Evolutionary conservation across 1,140 invertebrate genomes (phyloP).

Genomic region (Bombyx mandarina): DNA sequence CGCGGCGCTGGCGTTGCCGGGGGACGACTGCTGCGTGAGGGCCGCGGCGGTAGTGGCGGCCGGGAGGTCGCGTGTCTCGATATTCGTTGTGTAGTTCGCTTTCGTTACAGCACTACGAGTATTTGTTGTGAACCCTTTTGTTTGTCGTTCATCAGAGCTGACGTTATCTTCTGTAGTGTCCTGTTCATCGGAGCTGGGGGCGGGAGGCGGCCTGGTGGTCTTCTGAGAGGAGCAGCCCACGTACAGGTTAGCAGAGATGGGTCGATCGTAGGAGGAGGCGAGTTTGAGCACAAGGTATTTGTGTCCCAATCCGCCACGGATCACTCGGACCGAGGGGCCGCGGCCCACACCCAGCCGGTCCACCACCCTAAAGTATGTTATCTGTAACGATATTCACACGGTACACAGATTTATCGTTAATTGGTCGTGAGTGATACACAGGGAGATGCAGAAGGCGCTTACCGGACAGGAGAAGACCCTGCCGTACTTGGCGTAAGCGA

Average conservation of each 20-base stretch:
- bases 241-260: constrained; percentile 47
- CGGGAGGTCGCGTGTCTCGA: neutral
- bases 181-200: neutral
- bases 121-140: neutral
- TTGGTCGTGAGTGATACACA: neutral
- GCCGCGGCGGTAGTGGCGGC: neutral
- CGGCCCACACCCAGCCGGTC: constrained; percentile 40
- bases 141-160: constrained; percentile 2
- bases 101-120: neutral
- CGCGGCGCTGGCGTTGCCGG: too few relatives aligned
- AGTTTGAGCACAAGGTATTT: constrained; percentile 31
- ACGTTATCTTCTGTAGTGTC: constrained; percentile 5
- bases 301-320: constrained; percentile 38
- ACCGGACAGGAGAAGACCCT: constrained; percentile 45
- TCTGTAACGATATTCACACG: constrained; percentile 26
- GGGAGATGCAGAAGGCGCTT: constrained; percentile 9
- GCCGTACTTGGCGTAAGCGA: constrained; percentile 34
- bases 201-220: constrained; percentile 7
- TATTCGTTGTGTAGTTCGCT: neutral
- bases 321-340: constrained; percentile 32
- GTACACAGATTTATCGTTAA: neutral
- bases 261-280: constrained; percentile 30
- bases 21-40: neutral
- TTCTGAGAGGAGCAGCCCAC: constrained; percentile 27
- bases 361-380: constrained; percentile 42